Evolutionary conservation across 2,888 invertebrate species (phyloP).

Genomic region (Drosophila paranaensis): DNA sequence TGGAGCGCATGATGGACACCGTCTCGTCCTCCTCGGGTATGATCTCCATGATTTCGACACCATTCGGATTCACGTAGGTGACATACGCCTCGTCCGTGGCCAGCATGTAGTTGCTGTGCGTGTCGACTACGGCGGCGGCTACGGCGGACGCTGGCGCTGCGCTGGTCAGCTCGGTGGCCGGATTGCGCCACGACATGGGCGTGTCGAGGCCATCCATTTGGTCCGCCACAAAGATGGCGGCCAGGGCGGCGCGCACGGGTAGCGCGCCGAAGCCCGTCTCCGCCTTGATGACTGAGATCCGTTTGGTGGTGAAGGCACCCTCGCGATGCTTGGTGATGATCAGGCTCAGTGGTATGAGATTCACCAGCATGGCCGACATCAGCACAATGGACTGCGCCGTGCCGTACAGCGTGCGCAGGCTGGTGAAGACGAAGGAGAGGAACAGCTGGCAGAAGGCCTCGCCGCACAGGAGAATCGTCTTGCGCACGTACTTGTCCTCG

Average conservation of each 20-base stretch:
- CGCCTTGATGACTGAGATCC: constrained; percentile 82
- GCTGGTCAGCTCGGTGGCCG: constrained; percentile 60
- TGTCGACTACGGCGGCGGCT: constrained; percentile 75
- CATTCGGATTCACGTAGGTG: constrained; percentile 83
- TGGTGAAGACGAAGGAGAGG: constrained; percentile 84
- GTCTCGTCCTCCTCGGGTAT: constrained; percentile 85
- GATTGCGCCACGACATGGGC: constrained; percentile 80
- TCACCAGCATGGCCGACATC: constrained; percentile 83
- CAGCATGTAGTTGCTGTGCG: constrained; percentile 82
- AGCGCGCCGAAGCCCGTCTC: constrained; percentile 78
- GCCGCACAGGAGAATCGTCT: constrained; percentile 83
- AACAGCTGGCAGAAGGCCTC: constrained; percentile 85
- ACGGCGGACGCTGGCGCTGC: constrained; percentile 61
- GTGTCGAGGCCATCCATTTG: constrained; percentile 83
- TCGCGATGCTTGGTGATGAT: constrained; percentile 83
- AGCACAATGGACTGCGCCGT: constrained; percentile 83
- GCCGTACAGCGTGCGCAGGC: constrained; percentile 83
- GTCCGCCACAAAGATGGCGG: constrained; percentile 76
- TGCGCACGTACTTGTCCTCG: constrained; percentile 84
- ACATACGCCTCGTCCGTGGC: constrained; percentile 83
- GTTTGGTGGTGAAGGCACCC: constrained; percentile 81
- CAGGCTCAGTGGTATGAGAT: constrained; percentile 83
- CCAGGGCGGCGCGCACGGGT: constrained; percentile 74
- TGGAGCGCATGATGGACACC: constrained; percentile 82
- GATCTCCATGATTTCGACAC: constrained; percentile 85